Evolutionary conservation across 2,113 vertebrate species (phyloP), one percentile per base, ranked within the genome.

Genomic region (Clupea harengus): DNA sequence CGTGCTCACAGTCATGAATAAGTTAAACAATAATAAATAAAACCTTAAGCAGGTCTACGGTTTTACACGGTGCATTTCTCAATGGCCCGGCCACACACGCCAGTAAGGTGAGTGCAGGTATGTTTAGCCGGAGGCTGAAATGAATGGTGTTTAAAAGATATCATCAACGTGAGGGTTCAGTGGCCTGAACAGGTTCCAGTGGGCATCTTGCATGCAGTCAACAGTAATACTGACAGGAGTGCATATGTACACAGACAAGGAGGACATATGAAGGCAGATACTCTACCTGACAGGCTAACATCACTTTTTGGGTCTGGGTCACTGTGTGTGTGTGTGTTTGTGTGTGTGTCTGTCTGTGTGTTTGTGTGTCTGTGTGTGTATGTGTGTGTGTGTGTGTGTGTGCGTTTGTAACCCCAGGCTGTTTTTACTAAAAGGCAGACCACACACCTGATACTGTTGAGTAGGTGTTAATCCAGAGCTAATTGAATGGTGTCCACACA

Each of bases 401-500:
- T 78, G 72, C 5, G 72, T 78, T 8, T 78, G 72, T 78, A 15
- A 39, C 10, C 32, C 72, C 72, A 78, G 54, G 54, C 10, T 78
- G 25, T 78, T 78, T 78, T 39, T 39, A 28, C 72, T 39, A 39
- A 39, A 39, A 78, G 72, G 72, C 72, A 60, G 54, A 57, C 4
- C 32, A 39, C 86, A 85, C 86, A 86, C 80, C 72, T 91, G 89
- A 92, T 91, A 92, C 50, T 85, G 88, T 39, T 39, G 39, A 39
- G 39, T 4, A 87, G 87, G 90, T 89, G 92, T 91, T 91, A 88
- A 88, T 86, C 82, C 86, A 85, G 89, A 86, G 50, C 17, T 9
- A 81, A 80, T 72, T 92, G 89, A 92, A 93, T 85, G 85, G 87
- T 89, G 82, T 86, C 91, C 83, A 89, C 86, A 89, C 89, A 89